Evolutionary conservation across 2,888 invertebrate genomes (phyloP).

Genomic region (Lasioglossum marginatum): DNA sequence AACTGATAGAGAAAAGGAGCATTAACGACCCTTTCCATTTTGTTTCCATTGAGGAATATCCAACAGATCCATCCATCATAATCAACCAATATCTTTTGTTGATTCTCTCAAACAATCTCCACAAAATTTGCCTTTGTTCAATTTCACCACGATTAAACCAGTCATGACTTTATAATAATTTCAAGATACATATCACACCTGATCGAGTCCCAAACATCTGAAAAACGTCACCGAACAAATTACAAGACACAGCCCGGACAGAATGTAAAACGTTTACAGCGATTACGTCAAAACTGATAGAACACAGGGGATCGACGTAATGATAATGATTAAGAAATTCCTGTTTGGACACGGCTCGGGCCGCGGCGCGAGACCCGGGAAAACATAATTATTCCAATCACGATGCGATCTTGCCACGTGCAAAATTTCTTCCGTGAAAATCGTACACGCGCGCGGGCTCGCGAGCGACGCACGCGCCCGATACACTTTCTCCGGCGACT

Average conservation of each 20-base stretch:
- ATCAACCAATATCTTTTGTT: neutral
- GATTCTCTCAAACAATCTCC: neutral
- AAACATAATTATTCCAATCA: slow-evolving; percentile 30
- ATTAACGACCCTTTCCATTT: slow-evolving; percentile 24
- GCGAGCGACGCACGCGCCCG: slow-evolving; percentile 21
- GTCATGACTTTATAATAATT: neutral
- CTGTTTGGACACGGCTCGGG: neutral
- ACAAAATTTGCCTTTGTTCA: neutral
- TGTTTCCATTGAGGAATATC: slow-evolving; percentile 1
- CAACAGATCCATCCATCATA: neutral
- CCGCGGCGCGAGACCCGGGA: neutral
- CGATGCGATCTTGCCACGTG: slow-evolving; percentile 34
- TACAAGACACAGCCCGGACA: neutral
- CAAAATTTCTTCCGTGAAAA: slow-evolving; percentile 58
- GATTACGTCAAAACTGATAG: neutral
- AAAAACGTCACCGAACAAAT: neutral
- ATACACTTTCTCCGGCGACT: slow-evolving; percentile 67
- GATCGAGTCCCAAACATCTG: neutral
- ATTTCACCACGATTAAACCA: neutral
- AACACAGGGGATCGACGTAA: neutral
- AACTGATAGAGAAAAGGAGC: slow-evolving; percentile 33
- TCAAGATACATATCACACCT: neutral
- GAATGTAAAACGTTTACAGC: neutral
- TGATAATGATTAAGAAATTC: slow-evolving; percentile 8
- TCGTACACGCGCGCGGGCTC: slow-evolving; percentile 20